phyloP scores from a whole-genome alignment of 2,888 invertebrate genomes.

The Cephalotes varians region DNA sequence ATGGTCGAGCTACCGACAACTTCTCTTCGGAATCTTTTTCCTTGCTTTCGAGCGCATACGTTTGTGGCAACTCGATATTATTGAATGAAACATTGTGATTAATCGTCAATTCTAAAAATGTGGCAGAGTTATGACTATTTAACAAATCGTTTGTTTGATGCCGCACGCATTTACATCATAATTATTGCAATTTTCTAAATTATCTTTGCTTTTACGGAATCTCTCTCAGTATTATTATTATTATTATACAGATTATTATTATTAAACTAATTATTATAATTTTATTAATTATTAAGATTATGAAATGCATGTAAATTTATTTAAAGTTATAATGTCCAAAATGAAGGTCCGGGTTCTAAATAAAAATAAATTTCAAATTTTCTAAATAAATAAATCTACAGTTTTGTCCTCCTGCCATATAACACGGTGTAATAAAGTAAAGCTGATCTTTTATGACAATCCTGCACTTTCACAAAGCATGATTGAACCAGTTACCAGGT shows the following conservation, averaged over 20 bases:
- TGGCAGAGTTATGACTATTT: neutral
- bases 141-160: neutral
- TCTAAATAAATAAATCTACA: neutral
- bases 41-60: constrained; percentile 62
- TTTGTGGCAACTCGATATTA: constrained; percentile 1
- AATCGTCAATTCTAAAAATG: neutral
- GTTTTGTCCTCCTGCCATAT: too few species aligned
- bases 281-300: neutral
- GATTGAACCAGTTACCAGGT: neutral
- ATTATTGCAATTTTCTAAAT: constrained; percentile 13
- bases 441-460: neutral
- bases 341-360: neutral
- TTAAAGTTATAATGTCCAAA: neutral
- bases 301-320: neutral
- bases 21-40: constrained; percentile 32
- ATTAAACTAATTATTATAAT: neutral
- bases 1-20: constrained; percentile 43
- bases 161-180: neutral
- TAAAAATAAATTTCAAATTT: neutral
- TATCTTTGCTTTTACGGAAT: neutral
- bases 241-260: neutral
- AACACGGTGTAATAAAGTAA: neutral
- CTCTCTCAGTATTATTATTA: neutral
- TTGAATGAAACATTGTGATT: constrained; percentile 18
- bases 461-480: neutral